Evolutionary conservation across 2,888 invertebrate species (phyloP).

Genomic region (Drosophila dives): DNA sequence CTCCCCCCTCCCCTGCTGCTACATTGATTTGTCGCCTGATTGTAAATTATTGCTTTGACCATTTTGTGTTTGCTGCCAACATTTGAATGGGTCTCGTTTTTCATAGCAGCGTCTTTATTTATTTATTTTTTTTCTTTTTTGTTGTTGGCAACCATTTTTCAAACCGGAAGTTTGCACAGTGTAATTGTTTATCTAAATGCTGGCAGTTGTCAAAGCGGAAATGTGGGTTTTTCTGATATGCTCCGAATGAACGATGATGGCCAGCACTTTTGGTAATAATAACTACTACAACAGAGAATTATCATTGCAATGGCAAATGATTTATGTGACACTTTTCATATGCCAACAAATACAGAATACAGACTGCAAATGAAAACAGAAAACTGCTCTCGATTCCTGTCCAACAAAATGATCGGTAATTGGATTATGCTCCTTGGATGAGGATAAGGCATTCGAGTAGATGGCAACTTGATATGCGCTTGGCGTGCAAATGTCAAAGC

Average conservation of each 20-base stretch:
- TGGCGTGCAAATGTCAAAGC: constrained; percentile 29
- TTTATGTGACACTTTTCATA: constrained; percentile 67
- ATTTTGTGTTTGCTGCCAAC: constrained; percentile 59
- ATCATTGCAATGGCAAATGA: constrained; percentile 52
- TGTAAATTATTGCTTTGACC: constrained; percentile 68
- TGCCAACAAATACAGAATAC: background rate
- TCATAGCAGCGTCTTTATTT: constrained; percentile 51
- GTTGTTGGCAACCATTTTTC: constrained; percentile 48
- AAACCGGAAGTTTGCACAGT: constrained; percentile 64
- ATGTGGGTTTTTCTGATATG: constrained; percentile 45
- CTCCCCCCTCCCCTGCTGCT: background rate
- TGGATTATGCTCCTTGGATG: constrained; percentile 35
- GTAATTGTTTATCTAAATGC: constrained; percentile 70
- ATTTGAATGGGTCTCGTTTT: constrained; percentile 61
- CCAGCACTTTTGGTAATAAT: constrained; percentile 49
- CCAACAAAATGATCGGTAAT: constrained; percentile 58
- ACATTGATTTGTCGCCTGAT: constrained; percentile 68
- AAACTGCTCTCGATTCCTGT: constrained; percentile 9
- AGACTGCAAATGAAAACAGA: constrained; percentile 9
- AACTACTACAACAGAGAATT: constrained; percentile 43
- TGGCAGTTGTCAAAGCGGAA: constrained; percentile 56
- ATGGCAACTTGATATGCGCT: constrained; percentile 54
- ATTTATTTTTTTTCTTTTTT: background rate
- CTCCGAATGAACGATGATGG: constrained; percentile 41
- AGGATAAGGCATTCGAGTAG: constrained; percentile 13